Percentiles rank a stretch among this genome's conserved stretches.
Conservation (phyloP, 2,113 vertebrate genomes). For the Crotophaga sulcirostris region DNA sequence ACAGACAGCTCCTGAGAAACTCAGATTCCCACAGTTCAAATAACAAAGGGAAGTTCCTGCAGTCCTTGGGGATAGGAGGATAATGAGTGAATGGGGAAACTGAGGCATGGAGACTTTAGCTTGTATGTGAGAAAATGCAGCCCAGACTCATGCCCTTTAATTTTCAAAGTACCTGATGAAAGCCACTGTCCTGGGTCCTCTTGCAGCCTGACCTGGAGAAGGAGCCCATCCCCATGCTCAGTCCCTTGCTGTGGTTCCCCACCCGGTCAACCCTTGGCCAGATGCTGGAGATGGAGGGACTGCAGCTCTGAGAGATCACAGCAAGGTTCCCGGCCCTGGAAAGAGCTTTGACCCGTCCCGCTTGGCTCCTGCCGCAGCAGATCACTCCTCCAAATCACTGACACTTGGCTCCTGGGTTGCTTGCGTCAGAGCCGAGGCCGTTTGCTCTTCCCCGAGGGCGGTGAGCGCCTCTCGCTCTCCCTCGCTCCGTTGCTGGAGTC, state of each 20-base stretch:
- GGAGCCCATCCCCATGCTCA: too few species aligned
- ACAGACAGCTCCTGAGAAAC: background rate
- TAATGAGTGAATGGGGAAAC: background rate
- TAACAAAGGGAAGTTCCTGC: background rate
- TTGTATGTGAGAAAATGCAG: background rate
- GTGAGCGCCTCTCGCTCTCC: background rate
- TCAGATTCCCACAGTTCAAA: background rate
- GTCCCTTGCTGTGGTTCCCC: background rate
- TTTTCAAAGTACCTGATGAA: background rate
- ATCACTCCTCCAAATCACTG: background rate
- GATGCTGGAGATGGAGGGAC: background rate
- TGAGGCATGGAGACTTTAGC: background rate
- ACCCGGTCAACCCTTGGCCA: fast-evolving
- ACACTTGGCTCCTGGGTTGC: fast-evolving
- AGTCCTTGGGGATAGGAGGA: background rate
- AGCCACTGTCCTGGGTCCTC: background rate
- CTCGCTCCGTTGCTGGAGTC: background rate
- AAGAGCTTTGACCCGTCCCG: background rate
- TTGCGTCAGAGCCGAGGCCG: fast-evolving
- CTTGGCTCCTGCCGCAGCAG: background rate
- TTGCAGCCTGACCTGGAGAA: background rate
- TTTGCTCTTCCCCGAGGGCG: background rate
- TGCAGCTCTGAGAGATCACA: background rate
- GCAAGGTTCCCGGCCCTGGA: background rate
- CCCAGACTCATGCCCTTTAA: background rate